These are phyloP conservation scores for Nibea coibor DNA, from an alignment of 2,113 vertebrate genomes.

Conservation along the genomic window DNA sequence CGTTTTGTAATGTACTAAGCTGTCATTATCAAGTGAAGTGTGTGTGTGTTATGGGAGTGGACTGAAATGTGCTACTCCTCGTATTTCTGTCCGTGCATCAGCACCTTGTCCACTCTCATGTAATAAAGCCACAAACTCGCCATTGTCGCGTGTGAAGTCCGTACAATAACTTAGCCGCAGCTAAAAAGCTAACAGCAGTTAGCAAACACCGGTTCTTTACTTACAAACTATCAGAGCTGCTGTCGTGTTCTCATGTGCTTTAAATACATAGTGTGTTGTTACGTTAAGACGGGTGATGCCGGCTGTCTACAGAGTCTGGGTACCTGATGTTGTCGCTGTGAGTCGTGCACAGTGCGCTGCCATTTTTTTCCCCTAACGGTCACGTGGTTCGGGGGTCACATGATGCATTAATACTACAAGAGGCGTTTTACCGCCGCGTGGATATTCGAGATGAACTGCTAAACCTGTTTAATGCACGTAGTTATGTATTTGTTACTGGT, in stretches of 20 bases:
- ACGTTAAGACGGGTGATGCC: not conserved
- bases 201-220: not conserved
- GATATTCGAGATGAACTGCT: too few relatives aligned
- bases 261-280: not conserved
- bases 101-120: not conserved
- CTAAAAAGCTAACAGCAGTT: not conserved
- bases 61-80: too few relatives aligned
- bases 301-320: not conserved
- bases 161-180: not conserved
- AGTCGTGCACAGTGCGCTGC: conserved; percentile 64
- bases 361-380: conserved; percentile 53
- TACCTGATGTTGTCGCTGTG: conserved; percentile 63
- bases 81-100: not conserved
- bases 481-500: too few relatives aligned
- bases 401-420: not conserved
- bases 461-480: too few relatives aligned
- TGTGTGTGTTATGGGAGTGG: too few relatives aligned
- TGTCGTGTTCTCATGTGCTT: not conserved
- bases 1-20: too few relatives aligned
- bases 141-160: not conserved
- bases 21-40: too few relatives aligned
- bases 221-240: not conserved
- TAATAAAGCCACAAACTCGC: not conserved
- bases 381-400: conserved; percentile 63
- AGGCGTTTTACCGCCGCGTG: too few relatives aligned